A percentile compares a stretch with the other conserved stretches of the same genome.
Evolutionary conservation across 2,888 invertebrate genomes (phyloP).

Genomic region (Fabriciana adippe): DNA sequence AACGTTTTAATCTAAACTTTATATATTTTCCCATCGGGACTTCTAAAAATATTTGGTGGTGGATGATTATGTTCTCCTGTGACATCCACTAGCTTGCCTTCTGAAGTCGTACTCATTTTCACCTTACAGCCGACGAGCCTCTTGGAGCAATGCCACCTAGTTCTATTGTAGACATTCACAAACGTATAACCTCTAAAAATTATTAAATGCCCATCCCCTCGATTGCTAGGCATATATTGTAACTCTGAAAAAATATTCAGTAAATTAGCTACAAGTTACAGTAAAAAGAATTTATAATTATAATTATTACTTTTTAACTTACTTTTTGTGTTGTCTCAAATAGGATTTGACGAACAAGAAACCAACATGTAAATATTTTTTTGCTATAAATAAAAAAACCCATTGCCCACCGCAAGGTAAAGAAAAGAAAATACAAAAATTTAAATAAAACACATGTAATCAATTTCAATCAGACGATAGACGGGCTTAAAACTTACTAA

Average conservation of each 20-base stretch:
- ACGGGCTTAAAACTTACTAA: too few relatives aligned
- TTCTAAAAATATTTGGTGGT: constrained; percentile 43
- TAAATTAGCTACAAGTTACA: background rate
- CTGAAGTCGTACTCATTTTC: constrained; percentile 22
- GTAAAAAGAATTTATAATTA: too few relatives aligned
- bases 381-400: too few relatives aligned
- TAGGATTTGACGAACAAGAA: too few relatives aligned
- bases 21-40: constrained; percentile 40
- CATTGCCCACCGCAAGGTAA: too few relatives aligned
- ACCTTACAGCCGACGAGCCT: constrained; percentile 26
- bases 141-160: constrained; percentile 44
- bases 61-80: constrained; percentile 45
- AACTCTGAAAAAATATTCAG: constrained; percentile 5
- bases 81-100: constrained; percentile 13
- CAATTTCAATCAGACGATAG: too few relatives aligned
- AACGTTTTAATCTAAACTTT: constrained; percentile 1
- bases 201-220: constrained; percentile 25
- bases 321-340: too few relatives aligned
- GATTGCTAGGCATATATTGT: constrained; percentile 28
- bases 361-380: too few relatives aligned
- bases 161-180: constrained; percentile 44
- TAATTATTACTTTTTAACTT: too few relatives aligned
- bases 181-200: constrained; percentile 40
- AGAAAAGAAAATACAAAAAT: too few relatives aligned
- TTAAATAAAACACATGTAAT: too few relatives aligned